These are phyloP conservation scores for Elgonia sp. DNA, from an alignment of 2,888 invertebrate genomes.

Conservation along the genomic window DNA sequence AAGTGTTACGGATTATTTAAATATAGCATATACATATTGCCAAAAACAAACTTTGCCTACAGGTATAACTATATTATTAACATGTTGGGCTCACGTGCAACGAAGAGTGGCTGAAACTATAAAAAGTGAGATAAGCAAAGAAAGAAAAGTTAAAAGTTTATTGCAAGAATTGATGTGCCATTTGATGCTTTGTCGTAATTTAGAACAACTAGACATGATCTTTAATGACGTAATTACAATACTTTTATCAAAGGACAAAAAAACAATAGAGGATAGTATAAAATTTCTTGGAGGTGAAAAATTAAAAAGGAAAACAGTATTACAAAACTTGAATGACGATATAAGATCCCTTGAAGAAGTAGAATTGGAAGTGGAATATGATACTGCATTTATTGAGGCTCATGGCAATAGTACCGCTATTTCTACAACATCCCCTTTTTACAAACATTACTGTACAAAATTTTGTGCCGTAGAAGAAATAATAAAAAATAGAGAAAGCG, in stretches of 20 bases:
- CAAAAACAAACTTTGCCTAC: neutral
- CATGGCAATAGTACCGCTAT: conserved; percentile 33
- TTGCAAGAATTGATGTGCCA: conserved; percentile 67
- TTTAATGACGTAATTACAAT: conserved; percentile 60
- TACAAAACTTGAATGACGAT: conserved; percentile 44
- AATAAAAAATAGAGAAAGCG: neutral
- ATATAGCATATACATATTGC: conserved; percentile 46
- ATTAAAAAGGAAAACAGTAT: conserved; percentile 11
- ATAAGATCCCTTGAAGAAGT: conserved; percentile 24
- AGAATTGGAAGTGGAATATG: neutral
- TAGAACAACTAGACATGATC: conserved; percentile 50
- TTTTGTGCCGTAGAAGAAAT: neutral
- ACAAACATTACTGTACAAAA: neutral
- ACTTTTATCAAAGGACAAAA: conserved; percentile 19
- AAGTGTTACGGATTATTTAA: conserved; percentile 48
- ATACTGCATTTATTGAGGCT: neutral
- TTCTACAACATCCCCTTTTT: conserved; percentile 67
- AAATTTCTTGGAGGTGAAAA: conserved; percentile 37
- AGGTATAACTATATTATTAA: conserved; percentile 48
- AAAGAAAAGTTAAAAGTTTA: conserved; percentile 44
- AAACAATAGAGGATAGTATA: conserved; percentile 12
- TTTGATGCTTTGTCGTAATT: conserved; percentile 56
- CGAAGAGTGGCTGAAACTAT: conserved; percentile 59
- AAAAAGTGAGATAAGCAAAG: conserved; percentile 35
- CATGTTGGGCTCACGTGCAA: conserved; percentile 73